Evolutionary conservation across 2,113 vertebrate genomes (phyloP), one percentile per base, ranked within the genome.

Genomic region (Carassius gibelio): DNA sequence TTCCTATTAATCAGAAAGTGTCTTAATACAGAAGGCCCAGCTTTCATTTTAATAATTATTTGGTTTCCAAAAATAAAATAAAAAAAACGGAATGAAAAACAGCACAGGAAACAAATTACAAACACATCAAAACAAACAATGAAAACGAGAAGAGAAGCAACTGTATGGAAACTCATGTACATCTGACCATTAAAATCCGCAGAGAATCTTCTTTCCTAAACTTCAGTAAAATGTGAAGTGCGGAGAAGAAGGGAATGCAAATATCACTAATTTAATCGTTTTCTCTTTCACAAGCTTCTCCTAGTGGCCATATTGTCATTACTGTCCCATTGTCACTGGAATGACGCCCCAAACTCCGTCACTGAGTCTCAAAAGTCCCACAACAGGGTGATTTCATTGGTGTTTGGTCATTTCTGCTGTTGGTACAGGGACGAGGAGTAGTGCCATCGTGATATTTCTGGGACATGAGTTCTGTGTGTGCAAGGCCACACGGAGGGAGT

Each of bases 141-240:
- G 87, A 64, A 87, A 74, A 61, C 57, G 2, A 42, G 86, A 75
- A 83, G 7, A 86, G 76, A 30, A 86, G 84, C 17, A 52, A 82
- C 19, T 0, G 45, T n/a, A 34, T n/a, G 3, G 66, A 84, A 75
- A 74, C 34, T 89, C 89, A 92, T 92, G 92, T 92, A 93, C 86
- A 87, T 90, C 91, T 89, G 88, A 93, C 88, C 89, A 92, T 88
- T 93, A 94, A 93, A 94, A 93, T 89, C 89, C 14, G 48, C 66
- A 75, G 89, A 90, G 88, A 88, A 91, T 88, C 93, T 50, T 85
- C 84, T 62, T 23, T 50, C 79, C 5, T 75, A 84, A 88, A 88
- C 30, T 89, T 90, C 88, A 91, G 86, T 90, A 85, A 82, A 55
- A 90, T 75, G 8, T 42, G 79, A 88, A 91, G 86, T 15, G 84